Evolutionary conservation across 53 echinoderm and acorn worm genomes (phyloP).

Genomic region (Hippasteria phrygiana): DNA sequence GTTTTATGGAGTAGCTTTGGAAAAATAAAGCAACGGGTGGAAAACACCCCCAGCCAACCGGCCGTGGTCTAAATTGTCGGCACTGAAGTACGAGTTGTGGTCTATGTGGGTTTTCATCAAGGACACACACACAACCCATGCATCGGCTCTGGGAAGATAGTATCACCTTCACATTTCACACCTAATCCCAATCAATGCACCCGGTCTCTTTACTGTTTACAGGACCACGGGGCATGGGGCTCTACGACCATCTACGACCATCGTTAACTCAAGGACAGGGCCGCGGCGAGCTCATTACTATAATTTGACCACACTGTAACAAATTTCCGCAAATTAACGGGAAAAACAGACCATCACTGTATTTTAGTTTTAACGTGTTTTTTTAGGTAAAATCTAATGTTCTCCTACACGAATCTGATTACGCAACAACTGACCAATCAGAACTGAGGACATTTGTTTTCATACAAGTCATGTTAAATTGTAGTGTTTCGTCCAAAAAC

Average conservation of each 20-base stretch:
- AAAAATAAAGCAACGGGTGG: too few relatives aligned
- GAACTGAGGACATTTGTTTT: not conserved
- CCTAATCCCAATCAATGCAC: slow-evolving; percentile 29
- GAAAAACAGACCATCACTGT: too few relatives aligned
- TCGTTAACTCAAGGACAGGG: not conserved
- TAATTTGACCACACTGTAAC: not conserved
- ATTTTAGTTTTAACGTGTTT: too few relatives aligned
- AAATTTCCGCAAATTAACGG: not conserved
- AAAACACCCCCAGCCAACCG: too few relatives aligned
- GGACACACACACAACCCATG: not conserved
- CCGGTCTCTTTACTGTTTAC: not conserved
- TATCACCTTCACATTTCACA: slow-evolving; percentile 41
- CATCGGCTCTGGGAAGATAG: slow-evolving; percentile 7
- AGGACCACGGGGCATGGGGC: slow-evolving; percentile 11
- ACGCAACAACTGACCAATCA: not conserved
- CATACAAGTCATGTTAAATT: too few relatives aligned
- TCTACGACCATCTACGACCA: not conserved
- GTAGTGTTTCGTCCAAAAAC: too few relatives aligned
- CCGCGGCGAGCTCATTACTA: not conserved
- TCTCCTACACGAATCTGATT: too few relatives aligned
- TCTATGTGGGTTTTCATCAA: not conserved
- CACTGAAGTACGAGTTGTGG: too few relatives aligned
- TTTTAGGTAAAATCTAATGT: too few relatives aligned
- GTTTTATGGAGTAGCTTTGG: too few relatives aligned
- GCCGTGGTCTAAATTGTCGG: too few relatives aligned